These are phyloP conservation scores for Morelia viridis DNA, from an alignment of 2,797 vertebrate genomes.

Conservation along the genomic window DNA sequence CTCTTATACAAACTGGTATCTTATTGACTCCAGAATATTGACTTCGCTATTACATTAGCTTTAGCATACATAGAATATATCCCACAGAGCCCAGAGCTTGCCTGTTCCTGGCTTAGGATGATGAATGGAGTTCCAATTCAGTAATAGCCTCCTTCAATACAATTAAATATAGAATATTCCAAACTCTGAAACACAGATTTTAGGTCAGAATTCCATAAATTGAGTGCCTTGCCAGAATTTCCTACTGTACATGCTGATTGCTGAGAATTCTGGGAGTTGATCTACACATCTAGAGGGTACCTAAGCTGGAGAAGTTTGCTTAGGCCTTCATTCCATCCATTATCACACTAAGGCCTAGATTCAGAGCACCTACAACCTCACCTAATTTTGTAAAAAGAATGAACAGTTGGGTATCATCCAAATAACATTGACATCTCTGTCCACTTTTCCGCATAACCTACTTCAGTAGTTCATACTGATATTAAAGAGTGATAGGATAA, in stretches of 20 bases:
- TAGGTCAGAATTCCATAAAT: background rate
- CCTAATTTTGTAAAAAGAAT: background rate
- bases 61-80: background rate
- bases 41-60: background rate
- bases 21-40: background rate
- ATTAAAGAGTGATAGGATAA: background rate
- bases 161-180: background rate
- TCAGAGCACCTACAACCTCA: background rate
- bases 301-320: background rate
- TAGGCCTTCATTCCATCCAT: background rate
- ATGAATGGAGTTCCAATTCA: background rate
- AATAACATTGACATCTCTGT: background rate
- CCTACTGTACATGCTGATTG: background rate
- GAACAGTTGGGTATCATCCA: background rate
- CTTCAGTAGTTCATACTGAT: background rate
- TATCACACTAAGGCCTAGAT: background rate
- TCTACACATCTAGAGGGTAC: background rate
- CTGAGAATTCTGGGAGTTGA: background rate
- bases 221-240: background rate
- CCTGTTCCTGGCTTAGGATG: background rate
- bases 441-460: background rate
- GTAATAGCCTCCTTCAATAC: background rate
- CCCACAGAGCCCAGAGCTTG: background rate
- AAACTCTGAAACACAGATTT: background rate
- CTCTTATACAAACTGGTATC: background rate